phyloP scores from a whole-genome alignment of 2,113 vertebrate genomes.

The Malurus cyaneus region DNA sequence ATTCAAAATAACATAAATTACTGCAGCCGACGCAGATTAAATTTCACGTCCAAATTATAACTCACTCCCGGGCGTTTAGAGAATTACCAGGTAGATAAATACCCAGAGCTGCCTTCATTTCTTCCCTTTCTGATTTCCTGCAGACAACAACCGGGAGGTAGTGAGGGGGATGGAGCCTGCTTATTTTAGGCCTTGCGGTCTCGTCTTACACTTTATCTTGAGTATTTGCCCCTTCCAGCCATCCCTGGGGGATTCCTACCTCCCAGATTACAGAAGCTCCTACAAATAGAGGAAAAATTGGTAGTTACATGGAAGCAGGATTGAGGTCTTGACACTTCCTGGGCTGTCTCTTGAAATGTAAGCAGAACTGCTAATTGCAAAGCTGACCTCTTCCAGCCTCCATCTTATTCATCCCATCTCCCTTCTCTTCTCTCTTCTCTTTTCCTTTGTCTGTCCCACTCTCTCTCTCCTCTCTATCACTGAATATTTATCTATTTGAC shows the following conservation, averaged over 20 bases:
- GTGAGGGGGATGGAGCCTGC: neutral
- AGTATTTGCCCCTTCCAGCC: slow-evolving; percentile 25
- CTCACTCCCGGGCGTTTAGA: neutral
- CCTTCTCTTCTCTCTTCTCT: slow-evolving; percentile 24
- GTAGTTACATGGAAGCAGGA: slow-evolving; percentile 61
- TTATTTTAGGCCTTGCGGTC: neutral
- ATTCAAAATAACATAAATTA: slow-evolving; percentile 35
- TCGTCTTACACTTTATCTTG: slow-evolving; percentile 24
- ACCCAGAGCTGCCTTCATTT: neutral
- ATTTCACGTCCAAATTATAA: slow-evolving; percentile 24
- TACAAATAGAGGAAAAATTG: slow-evolving; percentile 61
- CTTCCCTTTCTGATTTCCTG: neutral
- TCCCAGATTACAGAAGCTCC: slow-evolving; percentile 52
- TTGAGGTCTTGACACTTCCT: slow-evolving; percentile 71
- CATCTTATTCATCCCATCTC: slow-evolving; percentile 57
- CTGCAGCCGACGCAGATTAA: slow-evolving; percentile 25
- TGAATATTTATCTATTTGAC: slow-evolving; percentile 48
- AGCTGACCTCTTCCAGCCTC: slow-evolving; percentile 65
- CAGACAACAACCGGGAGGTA: neutral
- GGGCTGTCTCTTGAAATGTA: slow-evolving; percentile 63
- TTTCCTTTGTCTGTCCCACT: slow-evolving; percentile 46
- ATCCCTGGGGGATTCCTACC: slow-evolving; percentile 22
- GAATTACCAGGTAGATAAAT: slow-evolving; percentile 4
- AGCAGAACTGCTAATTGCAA: slow-evolving; percentile 69
- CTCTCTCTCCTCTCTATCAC: neutral